A percentile compares a stretch with the other conserved stretches of the same genome.
These are phyloP conservation scores for Leptinotarsa undecemlineata DNA, from an alignment of 1,140 invertebrate genomes.

Conservation along the genomic window DNA sequence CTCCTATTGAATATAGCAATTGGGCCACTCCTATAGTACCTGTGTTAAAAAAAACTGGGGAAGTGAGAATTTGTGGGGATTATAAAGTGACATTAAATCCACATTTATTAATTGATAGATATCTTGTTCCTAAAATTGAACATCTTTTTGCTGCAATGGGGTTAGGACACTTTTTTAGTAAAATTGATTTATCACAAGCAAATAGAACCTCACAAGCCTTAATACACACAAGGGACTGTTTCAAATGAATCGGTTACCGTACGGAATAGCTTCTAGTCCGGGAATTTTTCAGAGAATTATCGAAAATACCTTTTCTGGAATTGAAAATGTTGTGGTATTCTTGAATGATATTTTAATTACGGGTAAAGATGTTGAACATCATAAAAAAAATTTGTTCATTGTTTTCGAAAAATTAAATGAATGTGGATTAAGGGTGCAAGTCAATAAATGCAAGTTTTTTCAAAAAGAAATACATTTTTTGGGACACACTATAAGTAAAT, in stretches of 20 bases:
- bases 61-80: conserved; percentile 53
- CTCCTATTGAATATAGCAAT: conserved; percentile 30
- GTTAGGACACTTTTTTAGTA: conserved; percentile 28
- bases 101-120: conserved; percentile 30
- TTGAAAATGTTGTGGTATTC: conserved; percentile 32
- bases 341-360: conserved; percentile 39
- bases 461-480: conserved; percentile 31
- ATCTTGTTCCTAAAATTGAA: conserved; percentile 36
- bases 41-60: conserved; percentile 34
- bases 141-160: conserved; percentile 40
- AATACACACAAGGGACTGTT: conserved; percentile 50
- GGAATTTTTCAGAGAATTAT: conserved; percentile 26
- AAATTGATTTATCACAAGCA: conserved; percentile 42
- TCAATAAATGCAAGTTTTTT: conserved; percentile 30
- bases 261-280: conserved; percentile 32
- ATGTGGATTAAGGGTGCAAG: conserved; percentile 34
- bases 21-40: neutral
- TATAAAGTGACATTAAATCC: conserved; percentile 46
- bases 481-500: conserved; percentile 41
- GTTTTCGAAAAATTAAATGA: neutral
- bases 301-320: conserved; percentile 27
- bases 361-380: conserved; percentile 36
- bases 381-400: conserved; percentile 28
- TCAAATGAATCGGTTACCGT: conserved; percentile 10
- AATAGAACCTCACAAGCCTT: conserved; percentile 53